Percentiles rank a stretch among this genome's conserved stretches.
phyloP scores from a whole-genome alignment of 2,797 vertebrate genomes.

The Pipistrellus nathusii region DNA sequence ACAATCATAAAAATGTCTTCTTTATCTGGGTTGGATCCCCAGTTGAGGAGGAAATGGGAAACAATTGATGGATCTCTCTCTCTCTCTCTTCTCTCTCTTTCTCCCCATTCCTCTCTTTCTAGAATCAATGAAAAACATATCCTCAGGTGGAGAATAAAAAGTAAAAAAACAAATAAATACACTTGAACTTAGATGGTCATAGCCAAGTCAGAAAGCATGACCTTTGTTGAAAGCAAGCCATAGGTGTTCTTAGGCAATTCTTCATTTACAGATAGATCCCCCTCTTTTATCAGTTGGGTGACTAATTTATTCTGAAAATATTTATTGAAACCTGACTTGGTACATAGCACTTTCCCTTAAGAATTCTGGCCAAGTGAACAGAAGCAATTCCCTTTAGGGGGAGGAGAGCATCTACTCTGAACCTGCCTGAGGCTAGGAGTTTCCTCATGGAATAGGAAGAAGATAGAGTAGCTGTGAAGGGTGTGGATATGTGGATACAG shows the following conservation, averaged over 20 bases:
- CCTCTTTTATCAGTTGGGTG: background rate
- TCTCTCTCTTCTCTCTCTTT: background rate
- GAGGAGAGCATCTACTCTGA: background rate
- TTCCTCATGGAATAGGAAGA: background rate
- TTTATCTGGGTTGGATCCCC: background rate
- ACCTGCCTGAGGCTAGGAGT: background rate
- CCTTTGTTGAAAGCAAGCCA: background rate
- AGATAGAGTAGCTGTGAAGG: background rate
- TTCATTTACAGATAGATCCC: background rate
- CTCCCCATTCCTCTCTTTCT: background rate
- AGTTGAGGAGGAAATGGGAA: background rate
- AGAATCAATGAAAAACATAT: background rate
- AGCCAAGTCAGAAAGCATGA: background rate
- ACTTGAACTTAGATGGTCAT: background rate
- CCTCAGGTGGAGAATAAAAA: background rate
- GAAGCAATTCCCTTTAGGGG: background rate
- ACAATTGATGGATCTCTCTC: background rate
- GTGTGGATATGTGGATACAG: no score
- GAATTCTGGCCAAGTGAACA: background rate
- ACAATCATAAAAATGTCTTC: background rate
- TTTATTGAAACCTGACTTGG: background rate
- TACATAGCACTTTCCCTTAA: background rate
- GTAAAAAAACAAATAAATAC: background rate
- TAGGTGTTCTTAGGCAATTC: background rate
- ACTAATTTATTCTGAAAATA: slow-evolving; percentile 24